Conservation (phyloP, 2,113 vertebrate genomes). For the Xiphophorus maculatus region DNA sequence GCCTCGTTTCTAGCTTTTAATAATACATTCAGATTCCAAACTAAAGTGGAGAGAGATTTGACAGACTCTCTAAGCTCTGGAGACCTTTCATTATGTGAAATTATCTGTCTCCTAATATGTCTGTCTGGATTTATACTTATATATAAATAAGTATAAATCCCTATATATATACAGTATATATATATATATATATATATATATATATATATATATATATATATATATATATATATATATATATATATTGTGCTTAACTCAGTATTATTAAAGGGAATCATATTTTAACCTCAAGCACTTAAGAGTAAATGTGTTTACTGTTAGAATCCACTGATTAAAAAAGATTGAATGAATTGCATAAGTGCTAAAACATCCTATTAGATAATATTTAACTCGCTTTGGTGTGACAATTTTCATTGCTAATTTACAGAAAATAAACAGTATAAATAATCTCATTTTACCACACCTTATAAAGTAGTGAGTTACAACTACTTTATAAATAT, state of each 20-base stretch:
- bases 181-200: too few relatives aligned
- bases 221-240: too few relatives aligned
- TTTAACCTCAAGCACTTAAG: not conserved
- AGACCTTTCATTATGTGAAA: not conserved
- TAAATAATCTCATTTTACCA: too few relatives aligned
- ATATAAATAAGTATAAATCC: not conserved
- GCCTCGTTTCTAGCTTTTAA: not conserved
- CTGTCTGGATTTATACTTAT: not conserved
- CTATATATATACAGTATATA: too few relatives aligned
- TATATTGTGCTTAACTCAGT: not conserved
- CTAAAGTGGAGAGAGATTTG: not conserved
- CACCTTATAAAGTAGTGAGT: too few relatives aligned
- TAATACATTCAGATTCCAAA: slow-evolving; percentile 1
- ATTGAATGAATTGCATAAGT: not conserved
- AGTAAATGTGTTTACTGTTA: not conserved
- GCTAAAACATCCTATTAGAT: too few relatives aligned
- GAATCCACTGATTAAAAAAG: not conserved
- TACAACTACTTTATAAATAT: too few relatives aligned
- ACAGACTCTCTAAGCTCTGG: not conserved
- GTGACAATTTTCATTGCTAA: too few relatives aligned
- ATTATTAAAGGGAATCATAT: not conserved
- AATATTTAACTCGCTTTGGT: too few relatives aligned
- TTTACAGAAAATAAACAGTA: too few relatives aligned
- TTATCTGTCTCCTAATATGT: not conserved
- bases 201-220: not conserved